Base-by-base conservation (phyloP, 2,797 vertebrate species). In the Periophthalmus magnuspinnatus region DNA sequence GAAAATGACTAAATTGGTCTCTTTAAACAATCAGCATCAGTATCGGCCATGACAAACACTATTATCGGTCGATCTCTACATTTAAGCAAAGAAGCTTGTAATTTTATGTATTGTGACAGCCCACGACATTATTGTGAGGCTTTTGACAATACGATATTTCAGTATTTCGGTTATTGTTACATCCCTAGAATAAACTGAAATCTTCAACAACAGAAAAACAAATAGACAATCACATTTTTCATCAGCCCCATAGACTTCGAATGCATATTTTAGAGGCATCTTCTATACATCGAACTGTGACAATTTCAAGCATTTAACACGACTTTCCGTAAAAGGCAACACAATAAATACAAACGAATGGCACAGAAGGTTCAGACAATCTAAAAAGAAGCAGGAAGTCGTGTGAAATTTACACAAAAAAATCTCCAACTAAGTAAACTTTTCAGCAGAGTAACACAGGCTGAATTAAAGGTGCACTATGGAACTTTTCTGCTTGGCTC, bases 281-380 rank as follows among this genome's bases (percentile, higher is more conserved):
- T 77, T 86, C 82, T 84, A 84, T 70, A 89, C 82, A 84, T 72
- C 71, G 80, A 80, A 81, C 71, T 65, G 71, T 81, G 81, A 84
- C 81, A 85, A 84, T 73, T 90, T 91, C 85, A 88, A 91, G 88
- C 88, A 88, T 80, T 74, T 47, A 14, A 64, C 41, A 64, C 22
- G 41, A 47, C 41, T 86, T 82, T 73, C 79, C 80, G 82, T 86
- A 77, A 85, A 91, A 91, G 86, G 88, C 86, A 89, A 91, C 84
- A 87, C 74, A 91, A 91, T 91, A 91, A 91, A 91, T 92, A 88
- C 88, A 90, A 78, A 72, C 74, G 21, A 85, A 92, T 92, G 90
- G 91, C 91, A 92, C 90, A 78, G 68, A 81, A 81, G 84, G 84
- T 89, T 81, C 76, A 78, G 80, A 90, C 86, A 82, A 86, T 89